These are phyloP conservation scores for Ursus arctos DNA, from an alignment of 2,113 vertebrate species.

Conservation along the genomic window DNA sequence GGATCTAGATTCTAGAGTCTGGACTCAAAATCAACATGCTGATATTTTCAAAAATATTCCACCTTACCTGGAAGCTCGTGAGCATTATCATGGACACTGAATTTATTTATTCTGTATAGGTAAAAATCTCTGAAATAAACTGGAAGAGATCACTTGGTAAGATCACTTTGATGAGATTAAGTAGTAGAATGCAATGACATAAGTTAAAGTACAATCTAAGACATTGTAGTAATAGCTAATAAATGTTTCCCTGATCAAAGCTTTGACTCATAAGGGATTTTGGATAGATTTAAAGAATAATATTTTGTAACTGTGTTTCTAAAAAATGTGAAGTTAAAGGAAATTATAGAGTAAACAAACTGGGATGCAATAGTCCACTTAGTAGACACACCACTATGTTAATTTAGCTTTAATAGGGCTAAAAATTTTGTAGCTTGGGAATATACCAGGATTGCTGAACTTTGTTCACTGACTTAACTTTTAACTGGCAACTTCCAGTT, in stretches of 20 bases:
- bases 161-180: not conserved
- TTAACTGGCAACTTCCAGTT: not conserved
- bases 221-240: not conserved
- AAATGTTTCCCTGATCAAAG: not conserved
- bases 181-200: not conserved
- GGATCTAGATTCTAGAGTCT: not conserved
- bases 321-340: not conserved
- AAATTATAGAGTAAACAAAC: not conserved
- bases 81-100: not conserved
- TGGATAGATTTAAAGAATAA: not conserved
- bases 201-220: not conserved
- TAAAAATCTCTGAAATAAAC: not conserved
- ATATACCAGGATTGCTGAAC: not conserved
- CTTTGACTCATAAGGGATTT: not conserved
- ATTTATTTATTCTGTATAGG: not conserved
- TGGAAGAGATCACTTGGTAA: not conserved
- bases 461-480: not conserved
- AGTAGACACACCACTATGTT: not conserved
- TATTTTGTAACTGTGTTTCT: conserved; percentile 2
- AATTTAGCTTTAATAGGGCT: not conserved
- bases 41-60: not conserved
- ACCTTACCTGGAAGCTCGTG: not conserved
- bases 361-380: not conserved
- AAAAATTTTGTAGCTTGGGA: not conserved
- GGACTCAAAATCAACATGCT: not conserved